phyloP scores from a whole-genome alignment of 2,797 vertebrate species.

The Enteromius trimaculatus region DNA sequence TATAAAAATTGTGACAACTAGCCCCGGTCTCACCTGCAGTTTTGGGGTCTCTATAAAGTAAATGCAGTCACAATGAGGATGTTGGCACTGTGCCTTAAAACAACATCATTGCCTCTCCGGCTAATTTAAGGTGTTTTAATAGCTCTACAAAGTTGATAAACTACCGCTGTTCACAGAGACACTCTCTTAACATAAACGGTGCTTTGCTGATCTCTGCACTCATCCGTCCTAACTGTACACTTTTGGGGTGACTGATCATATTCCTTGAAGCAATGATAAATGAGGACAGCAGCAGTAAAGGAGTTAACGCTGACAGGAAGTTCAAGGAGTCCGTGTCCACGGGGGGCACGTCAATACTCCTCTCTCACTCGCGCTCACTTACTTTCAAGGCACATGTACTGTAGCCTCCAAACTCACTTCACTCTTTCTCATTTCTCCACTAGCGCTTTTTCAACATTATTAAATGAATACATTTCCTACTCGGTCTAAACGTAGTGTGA shows the following conservation, averaged over 20 bases:
- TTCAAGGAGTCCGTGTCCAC: conserved; percentile 48
- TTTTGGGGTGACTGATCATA: conserved; percentile 7
- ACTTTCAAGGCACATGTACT: conserved; percentile 27
- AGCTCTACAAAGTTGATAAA: conserved; percentile 24
- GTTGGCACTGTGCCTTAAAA: conserved; percentile 19
- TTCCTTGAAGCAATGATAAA: conserved; percentile 22
- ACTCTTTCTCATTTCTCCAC: neutral
- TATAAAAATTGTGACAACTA: neutral
- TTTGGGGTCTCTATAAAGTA: neutral
- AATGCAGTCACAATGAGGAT: neutral
- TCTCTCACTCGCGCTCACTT: conserved; percentile 16
- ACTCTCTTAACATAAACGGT: neutral
- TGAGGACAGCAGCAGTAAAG: conserved; percentile 50
- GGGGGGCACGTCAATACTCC: conserved; percentile 26
- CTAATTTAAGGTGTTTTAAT: conserved; percentile 41
- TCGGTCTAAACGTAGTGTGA: neutral
- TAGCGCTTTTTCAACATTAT: neutral
- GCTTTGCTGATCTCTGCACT: conserved; percentile 25
- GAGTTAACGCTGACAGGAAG: conserved; percentile 61
- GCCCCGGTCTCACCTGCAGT: neutral
- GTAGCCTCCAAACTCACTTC: conserved; percentile 6
- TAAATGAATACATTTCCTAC: neutral
- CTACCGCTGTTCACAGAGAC: conserved; percentile 5
- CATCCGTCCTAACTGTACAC: conserved; percentile 3
- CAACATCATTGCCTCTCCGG: conserved; percentile 1